Evolutionary conservation across 2,888 invertebrate genomes (phyloP).

Genomic region (Cosmia trapezina): DNA sequence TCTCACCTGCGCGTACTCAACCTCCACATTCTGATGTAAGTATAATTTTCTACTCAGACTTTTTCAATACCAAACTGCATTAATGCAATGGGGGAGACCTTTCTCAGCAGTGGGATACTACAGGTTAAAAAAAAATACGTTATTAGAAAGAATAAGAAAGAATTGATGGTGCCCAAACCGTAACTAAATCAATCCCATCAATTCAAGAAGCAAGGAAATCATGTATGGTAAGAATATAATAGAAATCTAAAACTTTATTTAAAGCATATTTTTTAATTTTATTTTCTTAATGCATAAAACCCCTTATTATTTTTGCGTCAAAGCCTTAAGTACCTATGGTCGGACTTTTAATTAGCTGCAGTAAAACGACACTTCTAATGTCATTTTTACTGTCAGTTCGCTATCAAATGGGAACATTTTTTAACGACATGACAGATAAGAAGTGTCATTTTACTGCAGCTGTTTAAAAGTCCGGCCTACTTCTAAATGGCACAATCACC

Average conservation of each 20-base stretch:
- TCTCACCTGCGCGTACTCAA: slow-evolving; percentile 50
- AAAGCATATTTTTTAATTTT: too few species aligned
- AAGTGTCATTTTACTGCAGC: too few species aligned
- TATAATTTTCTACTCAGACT: background rate
- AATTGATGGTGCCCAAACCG: too few species aligned
- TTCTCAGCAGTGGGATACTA: background rate
- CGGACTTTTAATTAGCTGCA: too few species aligned
- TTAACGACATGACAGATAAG: too few species aligned
- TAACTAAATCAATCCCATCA: background rate
- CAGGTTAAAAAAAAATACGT: background rate
- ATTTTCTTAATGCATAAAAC: background rate
- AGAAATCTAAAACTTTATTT: background rate
- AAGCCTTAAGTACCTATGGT: too few species aligned
- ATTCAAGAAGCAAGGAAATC: background rate
- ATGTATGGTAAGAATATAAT: background rate
- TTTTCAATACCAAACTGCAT: background rate
- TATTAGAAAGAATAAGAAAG: background rate
- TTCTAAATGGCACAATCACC: background rate
- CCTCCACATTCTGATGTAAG: slow-evolving; percentile 57
- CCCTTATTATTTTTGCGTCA: background rate
- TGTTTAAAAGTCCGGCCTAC: too few species aligned
- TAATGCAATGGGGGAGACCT: background rate
- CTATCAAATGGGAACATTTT: too few species aligned
- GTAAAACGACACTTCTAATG: too few species aligned
- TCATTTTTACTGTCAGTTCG: too few species aligned